Evolutionary conservation across 2,888 invertebrate species (phyloP).

Genomic region (Bursaphelenchus okinawaensis): DNA sequence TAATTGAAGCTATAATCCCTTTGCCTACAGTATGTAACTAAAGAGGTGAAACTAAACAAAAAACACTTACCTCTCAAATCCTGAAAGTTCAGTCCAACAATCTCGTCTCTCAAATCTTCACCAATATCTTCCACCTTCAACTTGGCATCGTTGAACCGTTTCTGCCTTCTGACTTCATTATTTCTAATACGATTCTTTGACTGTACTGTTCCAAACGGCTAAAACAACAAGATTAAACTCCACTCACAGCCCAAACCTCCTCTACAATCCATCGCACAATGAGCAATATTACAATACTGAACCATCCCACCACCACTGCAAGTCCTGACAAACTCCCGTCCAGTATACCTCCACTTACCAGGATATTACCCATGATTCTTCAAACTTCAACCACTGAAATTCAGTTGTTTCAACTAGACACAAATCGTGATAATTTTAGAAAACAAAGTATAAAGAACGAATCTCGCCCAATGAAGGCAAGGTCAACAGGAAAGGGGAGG

Average conservation of each 20-base stretch:
- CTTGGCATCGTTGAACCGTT: constrained; percentile 21
- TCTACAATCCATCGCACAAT: constrained; percentile 9
- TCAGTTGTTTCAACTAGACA: too few species aligned
- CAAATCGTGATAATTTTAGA: too few species aligned
- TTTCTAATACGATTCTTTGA: constrained; percentile 13
- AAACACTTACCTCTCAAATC: constrained; percentile 21
- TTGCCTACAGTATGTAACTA: background rate
- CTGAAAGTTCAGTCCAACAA: constrained; percentile 17
- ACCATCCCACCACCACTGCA: background rate
- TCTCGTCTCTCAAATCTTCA: constrained; percentile 12
- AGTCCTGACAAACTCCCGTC: background rate
- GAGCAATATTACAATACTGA: background rate
- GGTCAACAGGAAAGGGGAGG: background rate
- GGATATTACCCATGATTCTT: constrained; percentile 6
- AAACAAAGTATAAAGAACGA: background rate
- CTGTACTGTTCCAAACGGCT: constrained; percentile 8
- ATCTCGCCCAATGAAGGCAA: background rate
- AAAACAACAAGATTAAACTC: constrained; percentile 4
- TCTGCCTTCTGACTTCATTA: constrained; percentile 19
- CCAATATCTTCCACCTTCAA: constrained; percentile 12
- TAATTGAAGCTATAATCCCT: background rate
- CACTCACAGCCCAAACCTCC: background rate
- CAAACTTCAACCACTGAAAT: too few species aligned
- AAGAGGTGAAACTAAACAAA: background rate
- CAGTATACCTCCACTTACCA: constrained; percentile 9